These are phyloP conservation scores for Adoxophyes honmai DNA, from an alignment of 1,140 invertebrate genomes.

Conservation along the genomic window DNA sequence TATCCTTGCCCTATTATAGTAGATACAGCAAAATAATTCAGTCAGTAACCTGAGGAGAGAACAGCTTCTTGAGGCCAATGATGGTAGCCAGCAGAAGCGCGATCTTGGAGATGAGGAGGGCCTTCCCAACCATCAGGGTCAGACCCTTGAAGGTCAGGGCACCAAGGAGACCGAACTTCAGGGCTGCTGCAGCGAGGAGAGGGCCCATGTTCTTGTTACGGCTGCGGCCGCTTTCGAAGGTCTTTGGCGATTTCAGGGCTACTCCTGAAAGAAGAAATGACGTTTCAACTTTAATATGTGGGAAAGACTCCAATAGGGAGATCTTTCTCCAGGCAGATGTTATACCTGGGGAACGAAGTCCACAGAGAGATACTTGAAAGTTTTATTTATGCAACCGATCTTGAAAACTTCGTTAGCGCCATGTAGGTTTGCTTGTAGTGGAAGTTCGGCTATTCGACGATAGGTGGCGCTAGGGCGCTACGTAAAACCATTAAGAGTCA, in stretches of 20 bases:
- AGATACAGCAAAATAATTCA: constrained; percentile 41
- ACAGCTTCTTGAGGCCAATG: constrained; percentile 89
- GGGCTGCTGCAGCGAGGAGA: constrained; percentile 84
- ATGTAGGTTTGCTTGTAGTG: too few species aligned
- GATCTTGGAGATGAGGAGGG: constrained; percentile 88
- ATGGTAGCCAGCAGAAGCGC: constrained; percentile 87
- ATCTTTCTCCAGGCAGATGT: too few species aligned
- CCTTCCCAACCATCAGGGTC: constrained; percentile 89
- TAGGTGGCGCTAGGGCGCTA: too few species aligned
- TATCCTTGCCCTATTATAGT: too few species aligned
- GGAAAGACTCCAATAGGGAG: too few species aligned
- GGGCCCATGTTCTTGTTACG: constrained; percentile 87
- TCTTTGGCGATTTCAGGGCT: constrained; percentile 81
- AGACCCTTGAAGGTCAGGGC: constrained; percentile 88
- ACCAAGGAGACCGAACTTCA: constrained; percentile 88
- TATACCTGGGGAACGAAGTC: too few species aligned
- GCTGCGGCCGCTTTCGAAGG: constrained; percentile 80
- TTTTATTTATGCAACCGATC: too few species aligned
- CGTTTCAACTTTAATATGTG: too few species aligned
- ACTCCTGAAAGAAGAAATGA: constrained; percentile 74
- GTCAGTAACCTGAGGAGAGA: constrained; percentile 80
- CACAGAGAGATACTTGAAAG: too few species aligned
- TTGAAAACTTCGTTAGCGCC: too few species aligned
- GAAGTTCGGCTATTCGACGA: too few species aligned
- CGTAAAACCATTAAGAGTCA: too few species aligned